Evolutionary conservation across 2,888 invertebrate genomes (phyloP), one percentile per base, ranked within the genome.

Genomic region (Phragmatobia fuliginosa): DNA sequence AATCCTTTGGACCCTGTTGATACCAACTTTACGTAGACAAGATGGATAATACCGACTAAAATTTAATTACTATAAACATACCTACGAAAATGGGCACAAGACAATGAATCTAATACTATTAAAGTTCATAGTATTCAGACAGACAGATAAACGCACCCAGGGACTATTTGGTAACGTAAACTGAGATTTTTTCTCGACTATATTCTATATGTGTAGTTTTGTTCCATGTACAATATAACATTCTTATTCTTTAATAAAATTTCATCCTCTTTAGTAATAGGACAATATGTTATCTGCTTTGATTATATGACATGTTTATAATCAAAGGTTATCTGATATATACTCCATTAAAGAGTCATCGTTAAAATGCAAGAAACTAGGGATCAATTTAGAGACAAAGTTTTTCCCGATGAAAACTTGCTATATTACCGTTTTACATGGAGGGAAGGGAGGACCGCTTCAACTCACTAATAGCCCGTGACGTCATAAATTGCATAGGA

Each of bases 401-500:
- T 68, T 72, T 63, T 67, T 69, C 82, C 73, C 77, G 67, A 31
- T 41, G 64, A 45, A 64, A 63, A 64, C 21, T 64, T 41, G 49
- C 33, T 31, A 28, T 49, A 36, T 25, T 52, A 36, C 38, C 56
- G 38, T 56, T 59, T 45, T 11, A 25, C 21, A 31, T 32, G 6
- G 60, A 41, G 60, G 60, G 28, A 28, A 58, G 62, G 59, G 65
- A 70, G 71, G 76, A 75, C 76, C 80, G 83, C 84, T 79, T 76
- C 83, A 80, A 80, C 83, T 82, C 84, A 74, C 85, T 90, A 89
- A 90, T 89, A 85, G 85, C 75, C 84, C 88, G 80, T 89, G 88
- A 88, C 89, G 91, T 87, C 85, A 90, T 90, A 90, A 90, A 90
- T 89, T 87, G 85, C 80, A 70, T 73, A 72, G 70, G 67, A 80